phyloP scores from a whole-genome alignment of 1,140 invertebrate genomes.

The Mercenaria mercenaria region DNA sequence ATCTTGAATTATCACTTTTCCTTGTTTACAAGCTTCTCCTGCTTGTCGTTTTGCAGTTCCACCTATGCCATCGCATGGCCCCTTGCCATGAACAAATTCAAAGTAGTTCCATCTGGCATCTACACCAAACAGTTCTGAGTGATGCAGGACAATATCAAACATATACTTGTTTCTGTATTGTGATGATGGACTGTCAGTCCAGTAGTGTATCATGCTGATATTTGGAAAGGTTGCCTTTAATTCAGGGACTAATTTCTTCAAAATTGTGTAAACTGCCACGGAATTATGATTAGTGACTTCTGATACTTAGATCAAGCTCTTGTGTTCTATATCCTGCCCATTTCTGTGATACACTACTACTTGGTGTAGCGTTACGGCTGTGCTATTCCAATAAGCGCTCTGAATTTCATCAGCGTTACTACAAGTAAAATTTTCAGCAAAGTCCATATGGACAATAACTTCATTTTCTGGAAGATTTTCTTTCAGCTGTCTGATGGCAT shows the following conservation, averaged over 20 bases:
- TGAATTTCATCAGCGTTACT: slow-evolving; percentile 61
- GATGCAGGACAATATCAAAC: slow-evolving; percentile 57
- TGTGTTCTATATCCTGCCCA: neutral
- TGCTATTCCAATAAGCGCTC: slow-evolving; percentile 59
- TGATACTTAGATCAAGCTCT: slow-evolving; percentile 59
- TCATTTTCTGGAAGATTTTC: slow-evolving; percentile 8
- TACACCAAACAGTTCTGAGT: slow-evolving; percentile 26
- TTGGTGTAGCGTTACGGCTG: slow-evolving; percentile 63
- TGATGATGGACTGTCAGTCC: slow-evolving; percentile 67
- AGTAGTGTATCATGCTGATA: slow-evolving; percentile 62
- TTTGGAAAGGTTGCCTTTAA: neutral
- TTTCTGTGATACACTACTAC: slow-evolving; percentile 47
- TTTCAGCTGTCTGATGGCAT: slow-evolving; percentile 26
- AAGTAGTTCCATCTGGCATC: slow-evolving; percentile 11
- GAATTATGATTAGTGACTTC: slow-evolving; percentile 46
- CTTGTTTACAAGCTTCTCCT: neutral
- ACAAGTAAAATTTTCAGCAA: slow-evolving; percentile 66
- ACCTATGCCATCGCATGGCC: neutral
- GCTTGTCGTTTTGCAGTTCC: neutral
- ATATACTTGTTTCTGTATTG: slow-evolving; percentile 67
- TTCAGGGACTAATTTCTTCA: slow-evolving; percentile 50
- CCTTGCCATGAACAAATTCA: slow-evolving; percentile 17
- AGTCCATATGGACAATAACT: slow-evolving; percentile 70
- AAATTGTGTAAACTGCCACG: slow-evolving; percentile 34
- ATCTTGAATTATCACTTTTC: no score